phyloP scores from a whole-genome alignment of 1,140 invertebrate genomes.

The Halyomorpha halys region DNA sequence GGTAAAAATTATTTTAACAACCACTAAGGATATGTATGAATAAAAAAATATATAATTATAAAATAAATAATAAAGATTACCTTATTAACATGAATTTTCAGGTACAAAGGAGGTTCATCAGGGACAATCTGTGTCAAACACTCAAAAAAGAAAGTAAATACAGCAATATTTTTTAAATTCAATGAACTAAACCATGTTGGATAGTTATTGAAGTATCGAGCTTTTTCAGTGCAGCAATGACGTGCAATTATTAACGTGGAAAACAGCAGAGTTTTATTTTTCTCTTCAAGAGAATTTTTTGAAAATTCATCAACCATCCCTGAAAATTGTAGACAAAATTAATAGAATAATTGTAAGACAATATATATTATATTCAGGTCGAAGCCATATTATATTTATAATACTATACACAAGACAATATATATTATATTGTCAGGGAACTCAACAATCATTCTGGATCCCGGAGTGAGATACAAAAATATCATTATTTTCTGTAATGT shows the following conservation, averaged over 20 bases:
- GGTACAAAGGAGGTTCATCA: conserved; percentile 25
- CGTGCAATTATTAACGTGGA: conserved; percentile 18
- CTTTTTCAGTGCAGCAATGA: conserved; percentile 22
- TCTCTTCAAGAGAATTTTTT: conserved; percentile 11
- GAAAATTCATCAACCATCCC: conserved; percentile 18
- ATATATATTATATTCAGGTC: too few relatives aligned
- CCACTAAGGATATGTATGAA: too few relatives aligned
- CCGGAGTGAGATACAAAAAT: too few relatives aligned
- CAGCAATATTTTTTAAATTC: conserved; percentile 7
- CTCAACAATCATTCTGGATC: too few relatives aligned
- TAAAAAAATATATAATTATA: too few relatives aligned
- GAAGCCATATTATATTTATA: too few relatives aligned
- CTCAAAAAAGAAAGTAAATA: conserved; percentile 25
- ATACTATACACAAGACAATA: too few relatives aligned
- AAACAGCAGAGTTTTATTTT: conserved; percentile 11
- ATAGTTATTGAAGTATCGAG: conserved; percentile 23
- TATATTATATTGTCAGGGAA: too few relatives aligned
- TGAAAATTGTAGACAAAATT: too few relatives aligned
- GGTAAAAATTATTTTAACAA: too few relatives aligned
- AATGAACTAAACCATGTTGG: conserved; percentile 25
- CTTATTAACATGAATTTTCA: conserved; percentile 30
- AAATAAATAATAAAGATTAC: conserved; percentile 7
- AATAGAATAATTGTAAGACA: too few relatives aligned
- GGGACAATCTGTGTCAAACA: conserved; percentile 28
- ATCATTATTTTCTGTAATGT: too few relatives aligned